Evolutionary conservation across 2,797 vertebrate genomes (phyloP).

Genomic region (Moxostoma hubbsi): DNA sequence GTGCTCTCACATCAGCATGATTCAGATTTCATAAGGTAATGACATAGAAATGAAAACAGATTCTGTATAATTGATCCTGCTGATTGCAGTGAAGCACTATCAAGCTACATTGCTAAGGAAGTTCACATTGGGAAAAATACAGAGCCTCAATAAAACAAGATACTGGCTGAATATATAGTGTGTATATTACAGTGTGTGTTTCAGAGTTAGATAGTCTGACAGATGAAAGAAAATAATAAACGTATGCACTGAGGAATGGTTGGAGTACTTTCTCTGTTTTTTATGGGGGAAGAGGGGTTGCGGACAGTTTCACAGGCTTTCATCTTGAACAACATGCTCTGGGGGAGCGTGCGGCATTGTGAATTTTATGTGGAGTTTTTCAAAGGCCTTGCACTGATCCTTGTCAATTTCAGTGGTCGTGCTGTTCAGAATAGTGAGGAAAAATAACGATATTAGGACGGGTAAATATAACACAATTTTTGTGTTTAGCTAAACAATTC

Average conservation of each 20-base stretch:
- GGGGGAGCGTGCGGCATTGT: slow-evolving; percentile 76
- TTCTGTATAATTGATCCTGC: slow-evolving; percentile 80
- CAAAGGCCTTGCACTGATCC: slow-evolving; percentile 64
- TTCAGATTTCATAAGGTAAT: slow-evolving; percentile 77
- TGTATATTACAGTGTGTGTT: not conserved
- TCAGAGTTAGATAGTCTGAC: slow-evolving; percentile 60
- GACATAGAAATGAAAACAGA: slow-evolving; percentile 73
- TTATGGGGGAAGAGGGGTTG: slow-evolving; percentile 52
- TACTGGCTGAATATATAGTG: slow-evolving; percentile 33
- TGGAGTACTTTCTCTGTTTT: slow-evolving; percentile 75
- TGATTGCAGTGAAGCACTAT: slow-evolving; percentile 74
- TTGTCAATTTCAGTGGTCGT: slow-evolving; percentile 45
- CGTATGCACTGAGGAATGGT: slow-evolving; percentile 72
- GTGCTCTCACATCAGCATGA: slow-evolving; percentile 41
- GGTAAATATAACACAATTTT: no score
- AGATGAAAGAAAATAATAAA: slow-evolving; percentile 78
- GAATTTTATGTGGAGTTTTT: slow-evolving; percentile 80
- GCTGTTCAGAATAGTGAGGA: slow-evolving; percentile 58
- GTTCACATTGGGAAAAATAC: slow-evolving; percentile 64
- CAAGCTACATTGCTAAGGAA: slow-evolving; percentile 77
- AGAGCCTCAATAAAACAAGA: slow-evolving; percentile 33
- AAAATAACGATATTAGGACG: no score
- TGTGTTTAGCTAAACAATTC: no score
- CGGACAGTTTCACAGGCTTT: slow-evolving; percentile 72
- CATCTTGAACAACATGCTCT: slow-evolving; percentile 79